Percentiles rank a stretch among this genome's conserved stretches.
Conservation (phyloP, 2,888 invertebrate genomes). For the Galeopsomyia nigrocyanea region DNA sequence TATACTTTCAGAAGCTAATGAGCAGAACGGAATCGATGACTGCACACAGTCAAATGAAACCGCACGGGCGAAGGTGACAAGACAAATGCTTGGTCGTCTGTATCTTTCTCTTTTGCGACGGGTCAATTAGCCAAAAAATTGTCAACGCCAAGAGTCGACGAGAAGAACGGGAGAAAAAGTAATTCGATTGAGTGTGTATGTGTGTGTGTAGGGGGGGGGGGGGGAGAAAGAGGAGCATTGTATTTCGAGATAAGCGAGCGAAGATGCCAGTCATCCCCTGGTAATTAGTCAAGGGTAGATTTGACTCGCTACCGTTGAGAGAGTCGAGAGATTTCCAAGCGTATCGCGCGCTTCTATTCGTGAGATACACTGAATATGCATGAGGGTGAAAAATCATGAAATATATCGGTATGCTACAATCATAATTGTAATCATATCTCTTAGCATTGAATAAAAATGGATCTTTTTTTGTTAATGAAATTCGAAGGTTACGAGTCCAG, state of each 20-base stretch:
- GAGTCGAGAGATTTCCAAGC: too few species aligned
- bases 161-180: conserved; percentile 59
- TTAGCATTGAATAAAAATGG: background rate
- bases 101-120: background rate
- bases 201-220: background rate
- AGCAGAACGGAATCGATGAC: conserved; percentile 21
- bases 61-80: conserved; percentile 31
- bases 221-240: conserved; percentile 20
- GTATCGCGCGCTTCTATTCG: too few species aligned
- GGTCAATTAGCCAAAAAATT: conserved; percentile 46
- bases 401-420: too few species aligned
- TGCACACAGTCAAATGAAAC: conserved; percentile 24
- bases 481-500: background rate
- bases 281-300: conserved; percentile 67
- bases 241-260: conserved; percentile 65
- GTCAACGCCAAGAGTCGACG: background rate
- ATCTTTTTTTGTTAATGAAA: background rate
- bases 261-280: conserved; percentile 67
- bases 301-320: conserved; percentile 1
- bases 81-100: conserved; percentile 28
- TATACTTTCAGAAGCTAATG: background rate
- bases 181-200: conserved; percentile 65
- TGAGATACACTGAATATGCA: background rate
- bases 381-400: too few species aligned
- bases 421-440: too few species aligned